Evolutionary conservation across 2,113 vertebrate genomes (phyloP).

Genomic region (Mormyrus lacerda): DNA sequence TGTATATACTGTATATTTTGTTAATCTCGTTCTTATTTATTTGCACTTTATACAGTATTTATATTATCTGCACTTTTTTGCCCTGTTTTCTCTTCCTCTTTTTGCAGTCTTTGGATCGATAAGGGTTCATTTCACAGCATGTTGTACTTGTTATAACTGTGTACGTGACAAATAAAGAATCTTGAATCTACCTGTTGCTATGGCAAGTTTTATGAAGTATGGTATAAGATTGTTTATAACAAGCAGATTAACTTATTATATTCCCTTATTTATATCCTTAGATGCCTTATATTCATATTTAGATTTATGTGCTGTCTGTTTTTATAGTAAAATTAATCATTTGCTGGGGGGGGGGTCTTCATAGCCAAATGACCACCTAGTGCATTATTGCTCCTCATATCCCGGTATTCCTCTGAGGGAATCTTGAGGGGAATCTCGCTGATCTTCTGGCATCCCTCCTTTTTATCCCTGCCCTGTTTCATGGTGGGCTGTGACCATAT

Average conservation of each 20-base stretch:
- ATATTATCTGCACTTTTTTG: too few species aligned
- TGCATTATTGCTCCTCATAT: constrained; percentile 41
- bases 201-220: neutral
- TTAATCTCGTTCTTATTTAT: too few species aligned
- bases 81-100: too few species aligned
- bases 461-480: constrained; percentile 17
- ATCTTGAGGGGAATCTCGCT: constrained; percentile 20
- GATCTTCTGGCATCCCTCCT: constrained; percentile 25
- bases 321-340: constrained; percentile 1
- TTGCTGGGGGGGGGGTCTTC: constrained; percentile 15
- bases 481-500: neutral
- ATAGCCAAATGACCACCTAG: constrained; percentile 24
- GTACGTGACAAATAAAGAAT: too few species aligned
- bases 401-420: constrained; percentile 16
- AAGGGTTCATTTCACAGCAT: too few species aligned
- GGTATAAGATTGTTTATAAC: neutral
- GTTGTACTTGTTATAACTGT: too few species aligned
- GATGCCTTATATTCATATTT: neutral
- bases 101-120: too few species aligned
- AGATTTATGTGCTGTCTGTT: neutral
- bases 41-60: too few species aligned
- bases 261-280: neutral
- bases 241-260: neutral
- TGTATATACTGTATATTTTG: too few species aligned
- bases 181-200: too few species aligned